Base-by-base conservation (phyloP, 2,113 vertebrate species). In the Xenus cinereus region DNA sequence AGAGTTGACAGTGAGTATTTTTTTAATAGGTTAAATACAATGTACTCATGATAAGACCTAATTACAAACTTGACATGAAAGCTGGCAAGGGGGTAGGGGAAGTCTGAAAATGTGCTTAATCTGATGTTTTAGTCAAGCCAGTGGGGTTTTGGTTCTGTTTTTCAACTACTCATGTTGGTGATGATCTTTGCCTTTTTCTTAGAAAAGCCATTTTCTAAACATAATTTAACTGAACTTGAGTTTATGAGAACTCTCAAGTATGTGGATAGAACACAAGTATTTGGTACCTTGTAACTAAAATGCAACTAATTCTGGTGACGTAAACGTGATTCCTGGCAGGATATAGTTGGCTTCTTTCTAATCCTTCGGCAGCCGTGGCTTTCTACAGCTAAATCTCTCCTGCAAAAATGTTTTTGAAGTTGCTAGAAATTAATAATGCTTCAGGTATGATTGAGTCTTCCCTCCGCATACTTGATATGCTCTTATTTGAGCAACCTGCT, bases 231-330 rank as follows among this genome's bases (percentile, higher is more conserved):
- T 54, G 11, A 78, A 50, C 7, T 7, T n/a, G 51, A 46, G 69
- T 84, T 68, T 66, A 30, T 1, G 4, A 60, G 62, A 51, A 26
- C 7, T 74, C 43, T 27, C 5, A 39, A 69, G 10, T 51, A 10
- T 2, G 1, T 10, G 14, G 15, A 7, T 67, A 81, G n/a, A n/a
- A 35, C 33, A 37, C 9, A 57, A 37, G 13, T 57, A 27, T 57
- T 69, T 35, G 63, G 45, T 88, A 50, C n/a, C 20, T 73, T 73
- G 19, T 17, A 83, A 73, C n/a, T 79, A 62, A 85, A 90, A 51
- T 17, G 5, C 27, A 67, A 4, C 14, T 81, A 50, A 54, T 63
- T 72, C 45, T 43, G 12, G 4, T 32, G 50, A n/a, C 0, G 0
- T 48, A 37, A 50, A 39, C 12, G 7, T 12, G 13, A 48, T 80